phyloP scores from a whole-genome alignment of 2,797 vertebrate genomes.

The Pseudomugil gertrudae region DNA sequence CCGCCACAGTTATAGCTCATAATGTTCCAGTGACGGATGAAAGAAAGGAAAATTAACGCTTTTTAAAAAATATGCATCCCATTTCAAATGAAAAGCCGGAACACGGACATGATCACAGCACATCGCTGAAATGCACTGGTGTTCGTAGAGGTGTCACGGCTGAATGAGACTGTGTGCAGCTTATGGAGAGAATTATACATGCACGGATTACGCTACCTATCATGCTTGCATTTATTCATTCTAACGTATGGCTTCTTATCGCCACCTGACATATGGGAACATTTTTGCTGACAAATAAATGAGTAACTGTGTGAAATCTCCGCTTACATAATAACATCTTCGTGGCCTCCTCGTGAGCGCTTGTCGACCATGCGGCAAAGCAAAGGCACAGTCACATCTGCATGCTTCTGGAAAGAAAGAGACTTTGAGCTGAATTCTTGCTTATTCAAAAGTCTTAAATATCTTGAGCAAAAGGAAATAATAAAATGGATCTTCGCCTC shows the following conservation, averaged over 20 bases:
- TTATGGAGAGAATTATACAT: conserved; percentile 32
- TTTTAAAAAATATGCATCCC: too few relatives aligned
- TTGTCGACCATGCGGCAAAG: neutral
- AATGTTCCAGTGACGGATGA: neutral
- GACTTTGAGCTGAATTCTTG: neutral
- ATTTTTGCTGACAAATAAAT: conserved; percentile 38
- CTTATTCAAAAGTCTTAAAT: neutral
- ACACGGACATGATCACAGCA: neutral
- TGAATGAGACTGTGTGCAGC: conserved; percentile 17
- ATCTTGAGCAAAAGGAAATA: neutral
- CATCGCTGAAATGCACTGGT: conserved; percentile 5
- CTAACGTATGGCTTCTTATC: conserved; percentile 34
- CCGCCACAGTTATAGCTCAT: conserved; percentile 2
- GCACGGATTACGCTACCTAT: conserved; percentile 30
- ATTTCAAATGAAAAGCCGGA: too few relatives aligned
- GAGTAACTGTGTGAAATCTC: conserved; percentile 22
- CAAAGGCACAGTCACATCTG: neutral
- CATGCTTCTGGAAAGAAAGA: neutral
- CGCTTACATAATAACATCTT: conserved; percentile 14
- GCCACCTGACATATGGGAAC: conserved; percentile 26
- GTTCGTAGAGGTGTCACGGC: conserved; percentile 18
- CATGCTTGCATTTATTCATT: conserved; percentile 32
- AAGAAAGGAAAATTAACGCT: neutral
- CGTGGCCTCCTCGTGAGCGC: neutral
- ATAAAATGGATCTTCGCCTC: too few relatives aligned